phyloP scores from a whole-genome alignment of 2,797 vertebrate species.

The Syndactyla subalaris region DNA sequence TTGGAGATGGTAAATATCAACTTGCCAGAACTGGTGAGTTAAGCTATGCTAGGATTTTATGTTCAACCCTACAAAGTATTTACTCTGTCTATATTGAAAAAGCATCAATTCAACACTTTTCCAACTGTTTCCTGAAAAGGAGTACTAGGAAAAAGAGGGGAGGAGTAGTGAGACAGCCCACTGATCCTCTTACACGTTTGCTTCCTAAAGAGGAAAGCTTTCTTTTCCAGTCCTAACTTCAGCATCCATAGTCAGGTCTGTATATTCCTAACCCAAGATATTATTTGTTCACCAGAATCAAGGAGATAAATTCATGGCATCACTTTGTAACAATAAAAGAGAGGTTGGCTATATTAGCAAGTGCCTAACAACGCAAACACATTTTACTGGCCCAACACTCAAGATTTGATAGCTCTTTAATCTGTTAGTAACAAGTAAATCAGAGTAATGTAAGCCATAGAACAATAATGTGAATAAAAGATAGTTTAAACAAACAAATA shows the following conservation, averaged over 20 bases:
- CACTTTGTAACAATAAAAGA: background rate
- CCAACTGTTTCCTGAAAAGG: background rate
- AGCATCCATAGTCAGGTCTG: background rate
- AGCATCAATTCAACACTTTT: background rate
- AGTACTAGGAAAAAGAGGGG: background rate
- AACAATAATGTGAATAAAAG: background rate
- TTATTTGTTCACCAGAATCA: background rate
- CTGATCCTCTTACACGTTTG: background rate
- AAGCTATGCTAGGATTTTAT: background rate
- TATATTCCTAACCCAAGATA: background rate
- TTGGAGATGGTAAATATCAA: background rate
- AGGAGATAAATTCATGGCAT: background rate
- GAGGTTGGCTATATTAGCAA: background rate
- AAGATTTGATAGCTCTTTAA: background rate
- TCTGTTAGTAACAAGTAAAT: background rate
- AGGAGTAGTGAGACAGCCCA: background rate
- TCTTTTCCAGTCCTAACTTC: background rate
- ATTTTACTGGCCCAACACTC: background rate
- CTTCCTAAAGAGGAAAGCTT: background rate
- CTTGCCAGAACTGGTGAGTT: background rate
- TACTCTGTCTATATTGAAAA: fast-evolving
- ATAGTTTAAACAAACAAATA: background rate
- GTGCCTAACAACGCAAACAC: background rate
- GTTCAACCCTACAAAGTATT: background rate
- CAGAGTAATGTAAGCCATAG: background rate